A percentile compares a stretch with the other conserved stretches of the same genome.
phyloP scores from a whole-genome alignment of 2,888 invertebrate genomes.

The Norana najaformis region DNA sequence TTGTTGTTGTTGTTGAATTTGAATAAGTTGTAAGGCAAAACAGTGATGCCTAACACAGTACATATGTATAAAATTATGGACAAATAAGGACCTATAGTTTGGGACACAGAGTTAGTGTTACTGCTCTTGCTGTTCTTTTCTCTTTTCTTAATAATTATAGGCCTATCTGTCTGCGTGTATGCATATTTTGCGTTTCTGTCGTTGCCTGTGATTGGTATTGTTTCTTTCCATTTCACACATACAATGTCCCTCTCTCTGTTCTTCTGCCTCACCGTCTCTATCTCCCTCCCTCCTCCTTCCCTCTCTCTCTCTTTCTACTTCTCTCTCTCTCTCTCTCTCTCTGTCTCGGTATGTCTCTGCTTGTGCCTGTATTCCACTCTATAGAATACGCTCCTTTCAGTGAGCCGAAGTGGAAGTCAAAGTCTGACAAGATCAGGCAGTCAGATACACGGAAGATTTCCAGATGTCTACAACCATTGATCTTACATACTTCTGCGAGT shows the following conservation, averaged over 20 bases:
- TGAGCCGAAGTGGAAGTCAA: too few relatives aligned
- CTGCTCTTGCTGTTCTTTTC: background rate
- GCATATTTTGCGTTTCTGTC: background rate
- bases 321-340: too few relatives aligned
- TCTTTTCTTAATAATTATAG: background rate
- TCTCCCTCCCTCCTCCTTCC: background rate
- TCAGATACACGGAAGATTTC: too few relatives aligned
- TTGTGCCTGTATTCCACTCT: too few relatives aligned
- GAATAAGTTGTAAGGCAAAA: background rate
- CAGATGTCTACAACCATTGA: too few relatives aligned
- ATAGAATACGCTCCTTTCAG: too few relatives aligned
- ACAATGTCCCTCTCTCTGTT: background rate
- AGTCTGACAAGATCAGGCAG: too few relatives aligned
- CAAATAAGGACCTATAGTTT: background rate
- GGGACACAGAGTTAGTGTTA: background rate
- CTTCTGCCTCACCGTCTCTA: background rate
- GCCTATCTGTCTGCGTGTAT: too few relatives aligned
- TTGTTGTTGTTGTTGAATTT: background rate
- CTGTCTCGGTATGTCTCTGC: too few relatives aligned
- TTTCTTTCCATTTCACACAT: background rate
- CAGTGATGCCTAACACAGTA: too few relatives aligned
- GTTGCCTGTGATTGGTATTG: background rate
- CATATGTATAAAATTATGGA: background rate
- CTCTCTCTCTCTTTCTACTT: background rate
- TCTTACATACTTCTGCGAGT: too few relatives aligned